Evolutionary conservation across 2,797 vertebrate species (phyloP), one percentile per base, ranked within the genome.

Genomic region (Silurus lanzhouensis): DNA sequence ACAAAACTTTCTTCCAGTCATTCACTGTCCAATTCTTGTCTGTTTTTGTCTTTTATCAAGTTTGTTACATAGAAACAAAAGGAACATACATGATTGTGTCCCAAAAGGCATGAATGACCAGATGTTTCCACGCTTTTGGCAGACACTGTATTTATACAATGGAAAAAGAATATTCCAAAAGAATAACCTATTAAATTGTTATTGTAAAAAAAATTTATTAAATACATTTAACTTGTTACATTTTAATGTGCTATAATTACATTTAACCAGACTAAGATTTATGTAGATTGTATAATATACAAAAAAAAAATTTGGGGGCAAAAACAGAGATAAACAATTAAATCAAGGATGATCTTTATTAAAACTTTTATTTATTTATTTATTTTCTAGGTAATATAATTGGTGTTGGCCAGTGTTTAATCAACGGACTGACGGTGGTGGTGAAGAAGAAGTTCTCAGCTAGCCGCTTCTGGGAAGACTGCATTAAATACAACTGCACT

Each of bases 401-500:
- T 94, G 97, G 97, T 0, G 93, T 96, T 0, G 97, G 97, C 0
- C 97, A 98, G 93, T 97, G 97, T 87, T 90, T 98, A 22, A 91
- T 98, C 85, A 95, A 97, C 1, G 97, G 97, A 66, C 83, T 96
- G 87, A 98, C 97, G 0, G 95, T 97, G 8, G 96, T 98, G 2
- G 91, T 98, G 83, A 94, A 95, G 88, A 96, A 90, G 93, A 98
- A 97, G 89, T 98, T 98, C 91, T 98, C 97, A 0, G 97, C 96
- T 89, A 96, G 95, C 83, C 91, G 93, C 81, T 98, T 98, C 93
- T 98, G 97, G 97, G 96, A 97, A 0, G 97, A 98, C 91, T 98
- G 97, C 27, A 88, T 94, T 74, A 95, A 96, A 87, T 92, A 97
- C 92, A 93, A 96, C 85, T 98, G 97, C 93, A 97, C 97, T 75